A percentile compares a stretch with the other conserved stretches of the same genome.
phyloP scores from a whole-genome alignment of 2,113 vertebrate genomes.

The Conger conger region DNA sequence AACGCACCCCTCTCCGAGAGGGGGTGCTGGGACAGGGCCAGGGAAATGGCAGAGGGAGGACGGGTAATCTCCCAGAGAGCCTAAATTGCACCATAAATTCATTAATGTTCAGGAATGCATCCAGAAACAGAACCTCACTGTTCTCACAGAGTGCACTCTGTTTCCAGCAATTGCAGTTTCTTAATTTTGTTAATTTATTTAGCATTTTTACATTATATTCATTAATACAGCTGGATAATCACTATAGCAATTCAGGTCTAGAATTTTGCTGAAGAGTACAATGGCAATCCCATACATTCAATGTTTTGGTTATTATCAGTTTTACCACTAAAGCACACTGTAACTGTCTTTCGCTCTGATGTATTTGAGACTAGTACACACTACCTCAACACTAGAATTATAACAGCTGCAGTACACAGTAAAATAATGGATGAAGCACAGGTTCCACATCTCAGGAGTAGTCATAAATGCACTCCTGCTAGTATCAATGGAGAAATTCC shows the following conservation, averaged over 20 bases:
- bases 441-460: background rate
- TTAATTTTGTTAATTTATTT: background rate
- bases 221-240: background rate
- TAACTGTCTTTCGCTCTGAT: background rate
- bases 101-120: background rate
- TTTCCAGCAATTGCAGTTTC: background rate
- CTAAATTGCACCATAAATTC: constrained; percentile 6
- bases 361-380: background rate
- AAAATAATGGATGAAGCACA: background rate
- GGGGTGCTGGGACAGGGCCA: constrained; percentile 20
- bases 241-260: background rate
- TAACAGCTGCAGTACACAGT: background rate
- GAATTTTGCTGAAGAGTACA: too few species aligned
- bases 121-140: background rate
- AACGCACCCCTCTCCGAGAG: background rate
- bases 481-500: background rate
- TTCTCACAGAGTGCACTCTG: background rate
- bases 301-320: background rate
- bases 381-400: background rate
- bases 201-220: background rate
- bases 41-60: constrained; percentile 18
- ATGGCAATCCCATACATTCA: background rate
- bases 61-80: constrained; percentile 31
- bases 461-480: background rate
- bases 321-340: background rate